Evolutionary conservation across 2,113 vertebrate genomes (phyloP).

Genomic region (Argyrosomus japonicus): DNA sequence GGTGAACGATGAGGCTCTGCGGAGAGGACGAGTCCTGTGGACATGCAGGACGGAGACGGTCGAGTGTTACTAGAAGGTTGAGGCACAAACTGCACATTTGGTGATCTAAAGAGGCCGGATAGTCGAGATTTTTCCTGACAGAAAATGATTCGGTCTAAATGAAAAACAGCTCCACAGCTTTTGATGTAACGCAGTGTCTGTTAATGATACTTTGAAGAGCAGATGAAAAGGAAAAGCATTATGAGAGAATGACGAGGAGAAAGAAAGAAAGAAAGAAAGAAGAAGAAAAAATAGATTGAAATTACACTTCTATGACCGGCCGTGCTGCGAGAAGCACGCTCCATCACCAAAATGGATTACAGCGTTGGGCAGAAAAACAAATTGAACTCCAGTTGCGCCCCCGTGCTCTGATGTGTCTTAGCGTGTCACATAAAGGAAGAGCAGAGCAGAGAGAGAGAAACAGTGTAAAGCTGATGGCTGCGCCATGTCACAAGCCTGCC

Average conservation of each 20-base stretch:
- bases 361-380: constrained; percentile 64
- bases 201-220: constrained; percentile 59
- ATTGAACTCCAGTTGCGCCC: constrained; percentile 59
- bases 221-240: constrained; percentile 67
- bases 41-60: constrained; percentile 26
- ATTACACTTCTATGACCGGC: constrained; percentile 57
- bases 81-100: constrained; percentile 35
- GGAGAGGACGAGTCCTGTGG: constrained; percentile 30
- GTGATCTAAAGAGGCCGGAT: constrained; percentile 36
- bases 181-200: constrained; percentile 56
- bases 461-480: constrained; percentile 51
- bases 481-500: constrained; percentile 66
- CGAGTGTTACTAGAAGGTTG: not conserved
- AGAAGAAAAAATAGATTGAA: constrained; percentile 37
- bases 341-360: constrained; percentile 70
- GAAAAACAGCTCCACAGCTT: constrained; percentile 46
- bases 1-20: constrained; percentile 36
- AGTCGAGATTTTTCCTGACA: constrained; percentile 36
- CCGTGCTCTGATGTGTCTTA: constrained; percentile 49
- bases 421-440: constrained; percentile 52
- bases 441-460: constrained; percentile 48
- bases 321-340: constrained; percentile 30
- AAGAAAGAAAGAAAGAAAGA: not conserved
- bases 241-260: constrained; percentile 41
- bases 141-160: constrained; percentile 48